These are phyloP conservation scores for Limulus polyphemus DNA, from an alignment of 2,888 invertebrate genomes.

Conservation along the genomic window DNA sequence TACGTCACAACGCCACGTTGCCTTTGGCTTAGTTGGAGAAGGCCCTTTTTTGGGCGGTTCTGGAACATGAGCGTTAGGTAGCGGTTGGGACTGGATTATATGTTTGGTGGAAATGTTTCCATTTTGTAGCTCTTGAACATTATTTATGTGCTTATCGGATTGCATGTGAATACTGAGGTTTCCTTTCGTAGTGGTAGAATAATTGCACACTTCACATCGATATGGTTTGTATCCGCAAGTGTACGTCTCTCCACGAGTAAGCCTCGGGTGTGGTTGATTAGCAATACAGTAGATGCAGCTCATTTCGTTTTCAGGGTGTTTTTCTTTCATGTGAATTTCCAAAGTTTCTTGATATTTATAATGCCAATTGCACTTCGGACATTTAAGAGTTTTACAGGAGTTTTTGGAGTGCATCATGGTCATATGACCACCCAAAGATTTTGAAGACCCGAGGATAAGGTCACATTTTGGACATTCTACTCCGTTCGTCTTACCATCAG, in stretches of 20 bases:
- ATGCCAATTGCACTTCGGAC: slow-evolving; percentile 99
- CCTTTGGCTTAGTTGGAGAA: slow-evolving; percentile 59
- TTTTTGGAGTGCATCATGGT: slow-evolving; percentile 86
- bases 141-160: slow-evolving; percentile 98
- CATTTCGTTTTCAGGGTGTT: slow-evolving; percentile 93
- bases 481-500: slow-evolving; percentile 82
- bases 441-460: slow-evolving; percentile 73
- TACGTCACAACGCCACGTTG: slow-evolving; percentile 90
- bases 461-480: slow-evolving; percentile 95
- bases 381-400: slow-evolving; percentile 96
- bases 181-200: slow-evolving; percentile 98
- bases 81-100: slow-evolving; percentile 20
- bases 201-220: slow-evolving; percentile 95
- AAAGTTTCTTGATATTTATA: slow-evolving; percentile 99
- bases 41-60: slow-evolving; percentile 27
- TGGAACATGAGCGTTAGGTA: slow-evolving; percentile 35
- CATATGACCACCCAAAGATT: slow-evolving; percentile 49
- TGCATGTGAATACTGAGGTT: slow-evolving; percentile 99
- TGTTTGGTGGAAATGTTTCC: slow-evolving; percentile 46
- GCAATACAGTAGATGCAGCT: slow-evolving; percentile 97
- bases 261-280: slow-evolving; percentile 90
- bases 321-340: slow-evolving; percentile 99
- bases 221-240: slow-evolving; percentile 98
- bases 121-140: slow-evolving; percentile 94
- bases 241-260: slow-evolving; percentile 96